Percentiles rank a stretch among this genome's conserved stretches.
Evolutionary conservation across 2,797 vertebrate genomes (phyloP).

Genomic region (Cuculus canorus): DNA sequence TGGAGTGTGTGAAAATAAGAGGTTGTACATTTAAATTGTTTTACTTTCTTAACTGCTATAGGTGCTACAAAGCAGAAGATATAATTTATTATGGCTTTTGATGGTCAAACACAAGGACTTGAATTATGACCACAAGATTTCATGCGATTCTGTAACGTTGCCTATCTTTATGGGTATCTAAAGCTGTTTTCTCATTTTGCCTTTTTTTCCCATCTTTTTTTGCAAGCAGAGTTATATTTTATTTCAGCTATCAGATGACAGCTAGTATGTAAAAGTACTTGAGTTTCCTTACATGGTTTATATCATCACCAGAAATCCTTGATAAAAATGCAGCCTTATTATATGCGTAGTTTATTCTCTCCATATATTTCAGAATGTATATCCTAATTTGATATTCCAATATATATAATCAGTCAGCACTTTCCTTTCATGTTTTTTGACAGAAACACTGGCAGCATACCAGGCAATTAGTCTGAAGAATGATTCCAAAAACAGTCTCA

Average conservation of each 20-base stretch:
- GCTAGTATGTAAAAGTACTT: slow-evolving; percentile 39
- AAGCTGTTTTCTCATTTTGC: slow-evolving; percentile 29
- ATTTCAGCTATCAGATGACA: slow-evolving; percentile 58
- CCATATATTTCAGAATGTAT: slow-evolving; percentile 53
- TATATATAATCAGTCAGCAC: slow-evolving; percentile 41
- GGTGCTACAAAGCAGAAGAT: slow-evolving; percentile 14
- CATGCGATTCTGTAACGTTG: background rate
- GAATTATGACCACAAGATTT: slow-evolving; percentile 35
- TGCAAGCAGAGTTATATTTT: slow-evolving; percentile 23
- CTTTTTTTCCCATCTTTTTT: background rate
- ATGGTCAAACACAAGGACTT: slow-evolving; percentile 6
- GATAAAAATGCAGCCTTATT: slow-evolving; percentile 61
- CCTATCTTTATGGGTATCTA: slow-evolving; percentile 14
- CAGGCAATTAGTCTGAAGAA: slow-evolving; percentile 64
- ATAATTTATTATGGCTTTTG: slow-evolving; percentile 43
- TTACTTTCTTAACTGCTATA: slow-evolving; percentile 19
- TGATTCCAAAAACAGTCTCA: slow-evolving; percentile 40
- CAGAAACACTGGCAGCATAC: slow-evolving; percentile 49
- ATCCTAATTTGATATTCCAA: slow-evolving; percentile 58
- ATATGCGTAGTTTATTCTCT: slow-evolving; percentile 55
- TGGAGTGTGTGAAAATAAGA: slow-evolving; percentile 32
- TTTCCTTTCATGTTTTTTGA: slow-evolving; percentile 67
- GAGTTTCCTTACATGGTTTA: slow-evolving; percentile 34
- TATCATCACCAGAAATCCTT: slow-evolving; percentile 39
- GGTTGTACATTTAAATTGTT: slow-evolving; percentile 34